Evolutionary conservation across 1,140 invertebrate species (phyloP).

Genomic region (Dufourea novaeangliae): DNA sequence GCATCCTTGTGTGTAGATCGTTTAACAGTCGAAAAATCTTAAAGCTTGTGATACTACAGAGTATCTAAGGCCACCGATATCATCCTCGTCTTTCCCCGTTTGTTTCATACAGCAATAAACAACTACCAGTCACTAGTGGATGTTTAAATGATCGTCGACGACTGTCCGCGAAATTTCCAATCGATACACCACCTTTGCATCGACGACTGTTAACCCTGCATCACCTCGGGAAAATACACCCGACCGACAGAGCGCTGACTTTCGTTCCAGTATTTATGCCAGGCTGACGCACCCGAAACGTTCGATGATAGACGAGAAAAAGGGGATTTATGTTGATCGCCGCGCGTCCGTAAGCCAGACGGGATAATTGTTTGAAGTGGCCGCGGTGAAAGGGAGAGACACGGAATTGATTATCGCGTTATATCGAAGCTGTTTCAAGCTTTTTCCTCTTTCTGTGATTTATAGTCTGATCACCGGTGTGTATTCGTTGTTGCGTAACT

Average conservation of each 20-base stretch:
- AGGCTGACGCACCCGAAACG: neutral
- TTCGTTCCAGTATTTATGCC: neutral
- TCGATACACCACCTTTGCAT: constrained; percentile 22
- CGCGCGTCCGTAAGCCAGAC: neutral
- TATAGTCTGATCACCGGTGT: neutral
- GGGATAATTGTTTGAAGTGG: neutral
- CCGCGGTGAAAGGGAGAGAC: neutral
- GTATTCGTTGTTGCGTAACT: neutral
- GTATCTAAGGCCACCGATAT: neutral
- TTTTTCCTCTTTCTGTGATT: neutral
- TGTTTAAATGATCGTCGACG: constrained; percentile 59
- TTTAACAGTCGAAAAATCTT: too few species aligned
- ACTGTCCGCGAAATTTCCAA: constrained; percentile 22
- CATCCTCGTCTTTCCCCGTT: constrained; percentile 7
- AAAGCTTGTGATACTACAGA: too few species aligned
- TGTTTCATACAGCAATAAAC: constrained; percentile 67
- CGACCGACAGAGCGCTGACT: too few species aligned
- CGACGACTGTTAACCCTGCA: neutral
- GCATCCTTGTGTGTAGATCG: too few species aligned
- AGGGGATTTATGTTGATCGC: constrained; percentile 1
- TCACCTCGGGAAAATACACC: too few species aligned
- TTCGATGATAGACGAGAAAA: neutral
- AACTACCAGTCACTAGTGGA: constrained; percentile 43
- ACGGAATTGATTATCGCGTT: neutral
- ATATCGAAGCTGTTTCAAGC: neutral